Base-by-base conservation (phyloP, 1,140 invertebrate genomes). In the Lasioglossum albipes region DNA sequence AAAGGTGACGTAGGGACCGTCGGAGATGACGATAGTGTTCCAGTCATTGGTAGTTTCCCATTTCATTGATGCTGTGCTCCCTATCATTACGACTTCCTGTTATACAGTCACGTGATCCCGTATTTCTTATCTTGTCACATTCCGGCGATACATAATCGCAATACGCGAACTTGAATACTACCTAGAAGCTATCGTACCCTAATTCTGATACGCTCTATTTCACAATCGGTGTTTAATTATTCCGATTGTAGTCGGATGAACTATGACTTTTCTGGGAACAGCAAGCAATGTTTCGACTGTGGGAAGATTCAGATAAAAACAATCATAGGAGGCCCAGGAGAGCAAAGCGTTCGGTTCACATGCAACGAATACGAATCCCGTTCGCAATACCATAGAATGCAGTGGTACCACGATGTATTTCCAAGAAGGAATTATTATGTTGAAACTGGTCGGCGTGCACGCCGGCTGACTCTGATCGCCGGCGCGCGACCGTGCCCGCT, bases 341-440 rank as follows among this genome's bases (percentile, higher is more conserved):
- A 36, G n/a, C 16, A 13, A 41, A 76, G 49, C 22, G 64, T 66
- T 67, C 41, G 41, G 57, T 76, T 61, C 66, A 45, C 66, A 52
- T n/a, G 57, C 18, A 61, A 71, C 75, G 54, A 76, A 36, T 59
- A 27, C 57, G 57, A 71, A 62, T 77, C 27, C 12, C 31, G 42
- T 70, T 36, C 41, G 41, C 22, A 41, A 70, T 61, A 49, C 22
- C 27, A 36, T 7, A 76, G 36, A 77, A 62, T 65, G 69, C 57
- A 45, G 36, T 69, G 75, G 68, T 72, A 41, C 64, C 27, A 76
- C 27, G 27, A 36, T 78, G 62, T 69, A 84, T 85, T 88, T 88
- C 84, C 71, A 75, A 81, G 84, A 86, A 84, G 76, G 75, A 84
- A 84, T 88, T 84, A 78, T 82, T 82, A 84, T 83, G 71, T 77